These are phyloP conservation scores for Gephyroberyx darwinii DNA, from an alignment of 2,797 vertebrate genomes.

Conservation along the genomic window DNA sequence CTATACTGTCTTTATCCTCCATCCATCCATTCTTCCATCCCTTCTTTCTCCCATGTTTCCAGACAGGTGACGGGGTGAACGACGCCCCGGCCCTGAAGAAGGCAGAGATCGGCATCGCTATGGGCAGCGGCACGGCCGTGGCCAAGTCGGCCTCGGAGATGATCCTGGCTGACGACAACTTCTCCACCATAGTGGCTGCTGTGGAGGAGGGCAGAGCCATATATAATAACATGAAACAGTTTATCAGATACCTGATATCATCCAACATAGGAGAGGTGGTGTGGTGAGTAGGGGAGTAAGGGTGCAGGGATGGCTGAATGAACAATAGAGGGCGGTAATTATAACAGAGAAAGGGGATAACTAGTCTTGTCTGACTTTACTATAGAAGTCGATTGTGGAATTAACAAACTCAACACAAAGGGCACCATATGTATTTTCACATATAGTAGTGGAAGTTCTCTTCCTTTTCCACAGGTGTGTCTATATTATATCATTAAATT, in stretches of 20 bases:
- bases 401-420: no score
- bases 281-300: slow-evolving; percentile 71
- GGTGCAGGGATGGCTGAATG: neutral
- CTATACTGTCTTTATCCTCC: no score
- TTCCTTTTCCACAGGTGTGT: no score
- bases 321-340: no score
- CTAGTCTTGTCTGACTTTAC: no score
- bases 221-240: slow-evolving; percentile 89
- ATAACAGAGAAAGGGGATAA: no score
- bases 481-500: no score
- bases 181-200: slow-evolving; percentile 84
- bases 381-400: no score
- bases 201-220: slow-evolving; percentile 85
- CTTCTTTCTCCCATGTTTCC: neutral
- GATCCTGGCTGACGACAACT: slow-evolving; percentile 86
- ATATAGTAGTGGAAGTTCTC: no score
- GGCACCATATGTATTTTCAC: no score
- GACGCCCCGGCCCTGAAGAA: slow-evolving; percentile 84
- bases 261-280: slow-evolving; percentile 87
- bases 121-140: slow-evolving; percentile 84
- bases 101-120: slow-evolving; percentile 85
- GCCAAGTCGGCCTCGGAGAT: slow-evolving; percentile 86
- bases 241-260: slow-evolving; percentile 85
- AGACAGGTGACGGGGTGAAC: slow-evolving; percentile 86
- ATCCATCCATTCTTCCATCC: no score